A percentile compares a stretch with the other conserved stretches of the same genome.
Evolutionary conservation across 2,888 invertebrate species (phyloP).

Genomic region (Ectropis crepuscularia): DNA sequence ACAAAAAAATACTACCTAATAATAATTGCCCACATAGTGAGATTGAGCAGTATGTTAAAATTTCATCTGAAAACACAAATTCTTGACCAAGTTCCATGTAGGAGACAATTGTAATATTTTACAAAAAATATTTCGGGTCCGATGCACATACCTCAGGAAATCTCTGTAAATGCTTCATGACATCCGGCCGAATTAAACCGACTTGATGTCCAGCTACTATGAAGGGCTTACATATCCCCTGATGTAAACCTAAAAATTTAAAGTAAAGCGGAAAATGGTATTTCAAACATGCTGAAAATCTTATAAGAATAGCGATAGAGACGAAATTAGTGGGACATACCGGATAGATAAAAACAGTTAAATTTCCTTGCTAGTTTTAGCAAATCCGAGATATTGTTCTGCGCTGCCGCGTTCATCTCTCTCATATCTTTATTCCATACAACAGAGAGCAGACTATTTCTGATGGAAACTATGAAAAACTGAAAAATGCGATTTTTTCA

Average conservation of each 20-base stretch:
- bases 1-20: too few relatives aligned
- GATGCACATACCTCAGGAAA: constrained; percentile 89
- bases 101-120: too few relatives aligned
- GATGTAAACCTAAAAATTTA: constrained; percentile 86
- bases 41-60: too few relatives aligned
- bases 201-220: constrained; percentile 95
- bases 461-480: constrained; percentile 28
- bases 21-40: too few relatives aligned
- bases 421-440: constrained; percentile 73
- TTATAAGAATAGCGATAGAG: constrained; percentile 14
- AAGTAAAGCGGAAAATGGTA: constrained; percentile 30
- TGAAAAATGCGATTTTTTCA: constrained; percentile 36
- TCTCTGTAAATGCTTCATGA: constrained; percentile 91
- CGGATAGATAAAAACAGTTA: constrained; percentile 95
- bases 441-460: constrained; percentile 34
- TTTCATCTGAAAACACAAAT: too few relatives aligned
- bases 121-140: neutral
- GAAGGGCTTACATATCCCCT: constrained; percentile 93
- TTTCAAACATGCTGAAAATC: neutral
- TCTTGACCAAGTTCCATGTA: too few relatives aligned
- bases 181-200: constrained; percentile 93
- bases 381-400: constrained; percentile 82
- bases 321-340: constrained; percentile 69
- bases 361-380: constrained; percentile 93
- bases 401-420: constrained; percentile 77